Evolutionary conservation across 2,113 vertebrate genomes (phyloP).

Genomic region (Rana temporaria): DNA sequence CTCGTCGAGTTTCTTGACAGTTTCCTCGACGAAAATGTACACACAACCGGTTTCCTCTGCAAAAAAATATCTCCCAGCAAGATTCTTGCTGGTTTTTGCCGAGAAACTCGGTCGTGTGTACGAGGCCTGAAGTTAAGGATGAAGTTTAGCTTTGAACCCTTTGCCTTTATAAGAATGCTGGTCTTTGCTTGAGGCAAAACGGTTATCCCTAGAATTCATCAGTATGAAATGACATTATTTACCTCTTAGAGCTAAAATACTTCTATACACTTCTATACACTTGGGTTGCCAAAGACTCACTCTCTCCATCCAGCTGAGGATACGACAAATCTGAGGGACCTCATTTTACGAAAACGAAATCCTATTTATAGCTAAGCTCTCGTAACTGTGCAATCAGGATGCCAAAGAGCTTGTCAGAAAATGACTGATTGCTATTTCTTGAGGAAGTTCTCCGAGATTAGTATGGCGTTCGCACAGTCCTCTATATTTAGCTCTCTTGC

Average conservation of each 20-base stretch:
- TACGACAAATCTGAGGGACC: conserved; percentile 46
- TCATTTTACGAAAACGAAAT: conserved; percentile 51
- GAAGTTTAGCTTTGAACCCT: background rate
- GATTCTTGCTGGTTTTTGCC: too few species aligned
- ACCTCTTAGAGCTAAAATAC: conserved; percentile 43
- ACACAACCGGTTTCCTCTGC: too few species aligned
- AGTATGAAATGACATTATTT: conserved; percentile 51
- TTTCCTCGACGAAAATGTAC: too few species aligned
- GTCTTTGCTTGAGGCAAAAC: conserved; percentile 9
- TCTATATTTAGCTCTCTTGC: conserved; percentile 37
- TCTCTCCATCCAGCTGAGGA: conserved; percentile 28
- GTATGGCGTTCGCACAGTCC: conserved; percentile 20
- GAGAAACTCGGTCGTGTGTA: too few species aligned
- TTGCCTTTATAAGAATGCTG: background rate
- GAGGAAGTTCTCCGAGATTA: conserved; percentile 38
- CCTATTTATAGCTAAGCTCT: conserved; percentile 55
- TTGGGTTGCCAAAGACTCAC: background rate
- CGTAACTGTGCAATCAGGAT: conserved; percentile 54
- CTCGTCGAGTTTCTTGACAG: too few species aligned
- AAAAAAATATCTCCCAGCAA: too few species aligned
- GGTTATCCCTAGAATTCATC: conserved; percentile 36
- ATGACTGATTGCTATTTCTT: conserved; percentile 56
- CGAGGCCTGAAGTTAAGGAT: too few species aligned
- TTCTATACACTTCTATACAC: conserved; percentile 25
- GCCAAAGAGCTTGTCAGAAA: conserved; percentile 54